Base-by-base conservation (phyloP, 2,797 vertebrate genomes). In the Silurus aristotelis region DNA sequence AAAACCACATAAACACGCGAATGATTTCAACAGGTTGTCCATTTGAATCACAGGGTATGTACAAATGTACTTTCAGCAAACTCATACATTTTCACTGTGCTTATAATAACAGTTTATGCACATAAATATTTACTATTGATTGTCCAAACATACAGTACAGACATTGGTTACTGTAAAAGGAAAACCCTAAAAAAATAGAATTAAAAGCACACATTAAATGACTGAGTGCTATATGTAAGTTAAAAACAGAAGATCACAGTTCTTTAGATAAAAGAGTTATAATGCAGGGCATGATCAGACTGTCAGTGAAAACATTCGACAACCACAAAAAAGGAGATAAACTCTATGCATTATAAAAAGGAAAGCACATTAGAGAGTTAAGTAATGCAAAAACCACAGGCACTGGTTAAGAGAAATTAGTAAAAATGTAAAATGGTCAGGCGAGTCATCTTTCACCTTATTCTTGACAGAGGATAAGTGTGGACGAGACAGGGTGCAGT, bases 1-100 rank as follows among this genome's bases (percentile, higher is more conserved):
- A 71, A 78, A 86, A 56, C 66, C 85, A 86, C 52, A 68, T 38
- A 19, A 67, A 43, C 17, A 52, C 1, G 8, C 64, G 67, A 64
- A 48, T 77, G 52, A 56, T 64, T 19, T 61, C 46, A 55, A 55
- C 14, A 25, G 19, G 58, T 38, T 70, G n/a, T 64, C 55, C 6
- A 38, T 77, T 70, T 61, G 71, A 13, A 31, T 52, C n/a, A 68
- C 63, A 22, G 68, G 46, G 56, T 48, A 52, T 70, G 38, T 52
- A 38, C 20, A 22, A 31, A 43, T 80, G 17, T 60, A 77, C 25
- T 9, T 25, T 5, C 46, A 64, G 3, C 27, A 73, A 46, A 6
- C 27, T 14, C 38, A 56, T 85, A 17, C 46, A 27, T 55, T 25
- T 70, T 77, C 9, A 70, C 4, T 20, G 31, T 67, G 13, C 68